Evolutionary conservation across 2,113 vertebrate species (phyloP).

Genomic region (Gallinago media): DNA sequence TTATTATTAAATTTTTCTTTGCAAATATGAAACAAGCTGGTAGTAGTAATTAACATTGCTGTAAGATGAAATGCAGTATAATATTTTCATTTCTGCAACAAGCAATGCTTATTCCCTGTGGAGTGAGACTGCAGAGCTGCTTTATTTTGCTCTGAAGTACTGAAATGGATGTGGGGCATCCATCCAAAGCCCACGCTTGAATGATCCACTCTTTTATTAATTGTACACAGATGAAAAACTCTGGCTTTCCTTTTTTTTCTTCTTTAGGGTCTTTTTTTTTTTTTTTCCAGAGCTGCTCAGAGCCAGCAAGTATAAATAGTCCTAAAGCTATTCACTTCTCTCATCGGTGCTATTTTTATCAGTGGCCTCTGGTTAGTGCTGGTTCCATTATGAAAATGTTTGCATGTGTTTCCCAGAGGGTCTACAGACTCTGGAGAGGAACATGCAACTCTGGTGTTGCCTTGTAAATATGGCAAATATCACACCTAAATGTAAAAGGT

Average conservation of each 20-base stretch:
- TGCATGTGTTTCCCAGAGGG: background rate
- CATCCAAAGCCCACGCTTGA: background rate
- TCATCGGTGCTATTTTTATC: background rate
- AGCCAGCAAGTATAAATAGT: background rate
- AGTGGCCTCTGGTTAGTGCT: background rate
- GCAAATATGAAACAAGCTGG: background rate
- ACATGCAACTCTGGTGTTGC: background rate
- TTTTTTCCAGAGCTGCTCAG: background rate
- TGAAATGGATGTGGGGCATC: background rate
- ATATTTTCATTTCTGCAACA: background rate
- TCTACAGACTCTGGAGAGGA: background rate
- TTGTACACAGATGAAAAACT: background rate
- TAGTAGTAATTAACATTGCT: background rate
- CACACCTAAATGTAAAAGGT: background rate
- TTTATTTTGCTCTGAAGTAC: slow-evolving; percentile 11
- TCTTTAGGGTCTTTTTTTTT: background rate
- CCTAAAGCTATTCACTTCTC: background rate
- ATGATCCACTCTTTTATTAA: slow-evolving; percentile 20
- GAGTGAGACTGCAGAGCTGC: background rate
- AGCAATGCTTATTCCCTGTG: background rate
- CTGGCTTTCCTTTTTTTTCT: background rate
- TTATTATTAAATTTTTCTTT: background rate
- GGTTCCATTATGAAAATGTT: background rate
- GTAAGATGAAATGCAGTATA: background rate
- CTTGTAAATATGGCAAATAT: background rate